Conservation (phyloP, 2,888 invertebrate genomes). For the Xestia c-nigrum region DNA sequence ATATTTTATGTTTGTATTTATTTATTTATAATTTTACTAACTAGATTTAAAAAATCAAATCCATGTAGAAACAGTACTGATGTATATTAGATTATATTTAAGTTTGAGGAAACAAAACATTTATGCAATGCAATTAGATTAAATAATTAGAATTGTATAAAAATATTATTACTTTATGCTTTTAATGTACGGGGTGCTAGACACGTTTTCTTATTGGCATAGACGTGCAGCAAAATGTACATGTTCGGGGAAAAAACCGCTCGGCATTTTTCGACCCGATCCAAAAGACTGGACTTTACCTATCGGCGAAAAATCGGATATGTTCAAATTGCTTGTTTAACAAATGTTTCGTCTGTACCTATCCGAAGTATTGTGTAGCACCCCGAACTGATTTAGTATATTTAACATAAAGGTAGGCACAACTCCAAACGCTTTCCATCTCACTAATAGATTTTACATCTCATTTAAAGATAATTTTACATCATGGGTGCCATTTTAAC, state of each 20-base stretch:
- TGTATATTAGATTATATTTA: slow-evolving; percentile 25
- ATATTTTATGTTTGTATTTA: slow-evolving; percentile 17
- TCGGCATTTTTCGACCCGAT: neutral
- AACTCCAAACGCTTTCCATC: neutral
- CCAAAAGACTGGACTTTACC: neutral
- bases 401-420: slow-evolving; percentile 4
- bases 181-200: slow-evolving; percentile 9
- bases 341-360: neutral
- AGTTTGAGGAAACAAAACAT: slow-evolving; percentile 17
- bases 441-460: neutral
- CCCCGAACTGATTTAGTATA: neutral
- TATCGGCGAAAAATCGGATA: neutral
- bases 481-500: slow-evolving; percentile 35
- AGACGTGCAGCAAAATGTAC: neutral
- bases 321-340: neutral
- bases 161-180: slow-evolving; percentile 11
- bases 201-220: neutral
- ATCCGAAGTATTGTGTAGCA: neutral
- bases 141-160: slow-evolving; percentile 7
- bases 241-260: neutral
- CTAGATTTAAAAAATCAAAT: slow-evolving; percentile 62
- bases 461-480: neutral
- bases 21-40: slow-evolving; percentile 34
- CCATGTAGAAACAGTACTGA: slow-evolving; percentile 50
- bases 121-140: slow-evolving; percentile 11